Conservation (phyloP, 2,113 vertebrate genomes). For the Ahaetulla prasina region DNA sequence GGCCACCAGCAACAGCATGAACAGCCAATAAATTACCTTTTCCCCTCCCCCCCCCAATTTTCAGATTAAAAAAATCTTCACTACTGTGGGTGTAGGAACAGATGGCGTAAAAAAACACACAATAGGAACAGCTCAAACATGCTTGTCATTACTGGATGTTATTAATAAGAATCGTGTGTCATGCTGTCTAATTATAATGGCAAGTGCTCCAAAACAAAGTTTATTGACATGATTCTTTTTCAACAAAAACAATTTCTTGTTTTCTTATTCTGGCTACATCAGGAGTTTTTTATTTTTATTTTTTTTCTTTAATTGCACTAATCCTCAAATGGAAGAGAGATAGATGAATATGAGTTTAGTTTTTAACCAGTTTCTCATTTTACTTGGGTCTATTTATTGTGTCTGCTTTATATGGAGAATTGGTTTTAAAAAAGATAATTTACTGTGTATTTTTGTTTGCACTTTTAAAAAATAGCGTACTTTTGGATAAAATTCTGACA, state of each 20-base stretch:
- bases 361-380: not conserved
- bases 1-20: slow-evolving; percentile 26
- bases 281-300: not conserved
- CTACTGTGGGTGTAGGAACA: slow-evolving; percentile 31
- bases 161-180: slow-evolving; percentile 24
- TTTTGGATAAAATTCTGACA: not conserved
- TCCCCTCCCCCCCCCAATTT: not conserved
- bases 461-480: not conserved
- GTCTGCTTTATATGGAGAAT: not conserved
- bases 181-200: slow-evolving; percentile 7
- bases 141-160: slow-evolving; percentile 27
- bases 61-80: not conserved
- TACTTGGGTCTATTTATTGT: not conserved
- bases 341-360: not conserved
- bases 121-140: slow-evolving; percentile 30
- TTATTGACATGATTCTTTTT: not conserved
- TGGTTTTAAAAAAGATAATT: not conserved
- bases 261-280: not conserved
- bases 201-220: slow-evolving; percentile 33
- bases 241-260: not conserved
- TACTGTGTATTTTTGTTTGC: not conserved
- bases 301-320: not conserved
- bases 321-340: not conserved
- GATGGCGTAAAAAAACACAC: slow-evolving; percentile 18
- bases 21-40: not conserved